Percentiles rank a stretch among this genome's conserved stretches.
Conservation (phyloP, 2,113 vertebrate species). For the Panurus biarmicus region DNA sequence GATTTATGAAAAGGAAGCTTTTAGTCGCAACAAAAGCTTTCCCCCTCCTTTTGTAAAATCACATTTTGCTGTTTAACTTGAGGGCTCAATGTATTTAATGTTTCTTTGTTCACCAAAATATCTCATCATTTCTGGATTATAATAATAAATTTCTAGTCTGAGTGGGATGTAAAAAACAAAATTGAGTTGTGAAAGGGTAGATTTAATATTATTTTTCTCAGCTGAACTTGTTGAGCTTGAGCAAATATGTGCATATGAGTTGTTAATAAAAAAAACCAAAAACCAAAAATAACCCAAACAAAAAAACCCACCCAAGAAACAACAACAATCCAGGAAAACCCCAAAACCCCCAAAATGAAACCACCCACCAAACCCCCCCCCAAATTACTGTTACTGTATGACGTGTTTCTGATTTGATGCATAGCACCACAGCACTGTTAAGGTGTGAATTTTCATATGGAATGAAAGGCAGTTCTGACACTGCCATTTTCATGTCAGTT, state of each 20-base stretch:
- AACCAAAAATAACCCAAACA: too few relatives aligned
- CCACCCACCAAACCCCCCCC: fast-evolving
- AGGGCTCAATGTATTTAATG: not conserved
- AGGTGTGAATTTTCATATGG: not conserved
- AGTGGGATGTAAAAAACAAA: not conserved
- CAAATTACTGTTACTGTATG: not conserved
- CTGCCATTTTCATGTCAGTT: not conserved
- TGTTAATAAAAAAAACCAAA: not conserved
- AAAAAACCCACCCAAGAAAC: not conserved
- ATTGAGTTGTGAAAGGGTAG: not conserved
- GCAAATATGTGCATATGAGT: not conserved
- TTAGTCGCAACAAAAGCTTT: not conserved
- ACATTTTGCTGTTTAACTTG: not conserved
- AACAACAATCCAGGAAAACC: not conserved
- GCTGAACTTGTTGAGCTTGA: not conserved
- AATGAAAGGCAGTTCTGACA: not conserved
- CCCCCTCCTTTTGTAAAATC: not conserved
- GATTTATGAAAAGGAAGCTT: not conserved
- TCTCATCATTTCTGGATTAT: not conserved
- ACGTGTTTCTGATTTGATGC: not conserved
- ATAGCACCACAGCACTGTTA: not conserved
- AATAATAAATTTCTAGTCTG: not conserved
- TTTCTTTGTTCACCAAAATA: not conserved
- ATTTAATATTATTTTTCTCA: not conserved
- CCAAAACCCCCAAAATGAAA: not conserved